Conservation (phyloP, 2,113 vertebrate species). For the Coptodon rendalli region DNA sequence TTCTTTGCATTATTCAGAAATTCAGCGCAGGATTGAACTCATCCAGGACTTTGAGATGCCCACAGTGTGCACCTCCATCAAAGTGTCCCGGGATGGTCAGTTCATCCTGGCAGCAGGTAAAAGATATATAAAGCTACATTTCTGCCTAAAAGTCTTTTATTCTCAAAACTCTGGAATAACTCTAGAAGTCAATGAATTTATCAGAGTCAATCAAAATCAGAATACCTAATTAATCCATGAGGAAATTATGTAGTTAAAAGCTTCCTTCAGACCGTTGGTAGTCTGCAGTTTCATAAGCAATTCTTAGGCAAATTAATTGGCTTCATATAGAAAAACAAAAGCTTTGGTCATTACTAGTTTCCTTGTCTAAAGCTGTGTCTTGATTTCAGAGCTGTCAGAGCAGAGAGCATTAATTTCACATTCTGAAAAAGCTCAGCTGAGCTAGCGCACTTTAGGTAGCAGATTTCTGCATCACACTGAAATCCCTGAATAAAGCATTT, state of each 20-base stretch:
- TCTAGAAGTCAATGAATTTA: neutral
- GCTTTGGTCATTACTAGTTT: neutral
- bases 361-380: neutral
- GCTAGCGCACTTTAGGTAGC: neutral
- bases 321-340: neutral
- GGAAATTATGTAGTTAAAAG: neutral
- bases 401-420: neutral
- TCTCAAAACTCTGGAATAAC: neutral
- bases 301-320: neutral
- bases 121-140: neutral
- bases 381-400: neutral
- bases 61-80: conserved; percentile 88
- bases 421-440: fast-evolving
- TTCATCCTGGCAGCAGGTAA: conserved; percentile 91
- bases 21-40: conserved; percentile 94
- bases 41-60: conserved; percentile 99
- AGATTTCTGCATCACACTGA: neutral
- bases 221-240: neutral
- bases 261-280: neutral
- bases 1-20: conserved; percentile 63
- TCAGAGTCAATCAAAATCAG: neutral
- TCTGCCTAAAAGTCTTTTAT: neutral
- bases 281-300: neutral
- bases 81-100: conserved; percentile 92
- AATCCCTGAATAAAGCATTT: neutral